Evolutionary conservation across 2,113 vertebrate genomes (phyloP).

Genomic region (Carlito syrichta): DNA sequence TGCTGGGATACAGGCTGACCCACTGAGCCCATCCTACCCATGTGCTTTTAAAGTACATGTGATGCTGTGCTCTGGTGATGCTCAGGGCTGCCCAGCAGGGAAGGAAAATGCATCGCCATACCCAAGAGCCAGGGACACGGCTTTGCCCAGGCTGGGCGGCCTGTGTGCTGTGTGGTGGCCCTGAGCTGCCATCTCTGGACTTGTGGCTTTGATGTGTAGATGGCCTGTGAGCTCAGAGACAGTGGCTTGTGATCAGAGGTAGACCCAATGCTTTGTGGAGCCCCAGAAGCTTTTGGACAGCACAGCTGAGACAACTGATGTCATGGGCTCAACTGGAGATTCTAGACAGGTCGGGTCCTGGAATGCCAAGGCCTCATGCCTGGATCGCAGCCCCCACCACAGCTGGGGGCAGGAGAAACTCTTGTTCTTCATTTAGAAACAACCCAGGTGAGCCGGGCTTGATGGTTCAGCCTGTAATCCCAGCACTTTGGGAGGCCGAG

Average conservation of each 20-base stretch:
- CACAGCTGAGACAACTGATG: too few relatives aligned
- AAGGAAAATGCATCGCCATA: neutral
- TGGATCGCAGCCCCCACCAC: too few relatives aligned
- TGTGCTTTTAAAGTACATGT: neutral
- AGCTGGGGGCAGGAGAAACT: neutral
- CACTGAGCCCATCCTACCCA: too few relatives aligned
- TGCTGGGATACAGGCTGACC: too few relatives aligned
- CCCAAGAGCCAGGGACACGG: neutral
- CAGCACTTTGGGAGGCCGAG: too few relatives aligned
- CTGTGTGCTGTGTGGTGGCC: accelerated
- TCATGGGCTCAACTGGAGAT: too few relatives aligned
- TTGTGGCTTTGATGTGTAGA: too few relatives aligned
- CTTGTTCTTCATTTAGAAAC: neutral
- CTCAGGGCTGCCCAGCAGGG: neutral
- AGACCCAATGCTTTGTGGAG: too few relatives aligned
- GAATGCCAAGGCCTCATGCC: too few relatives aligned
- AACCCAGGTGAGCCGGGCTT: neutral
- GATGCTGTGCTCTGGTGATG: neutral
- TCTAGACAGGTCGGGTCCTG: too few relatives aligned
- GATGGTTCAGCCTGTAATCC: too few relatives aligned
- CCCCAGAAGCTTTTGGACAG: too few relatives aligned
- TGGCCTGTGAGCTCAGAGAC: neutral
- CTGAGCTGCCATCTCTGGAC: accelerated
- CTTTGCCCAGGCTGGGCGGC: neutral
- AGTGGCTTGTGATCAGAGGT: neutral